A percentile compares a stretch with the other conserved stretches of the same genome.
These are phyloP conservation scores for Mus musculus DNA, from an alignment of 2,113 vertebrate genomes.

Conservation along the genomic window GRCm39 chr1:166762001-166762500, in stretches of 20 bases:
- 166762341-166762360: neutral
- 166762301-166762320: neutral
- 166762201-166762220: neutral
- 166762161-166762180: neutral
- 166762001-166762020: neutral
- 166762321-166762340: fast-evolving
- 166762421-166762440: neutral
- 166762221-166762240: neutral
- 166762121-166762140: neutral
- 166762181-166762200: neutral
- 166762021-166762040: neutral
- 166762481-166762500: neutral
- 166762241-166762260: neutral
- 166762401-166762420: neutral
- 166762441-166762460: neutral
- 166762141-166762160: neutral
- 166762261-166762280: neutral
- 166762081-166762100: slow-evolving; percentile 5
- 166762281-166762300: neutral
- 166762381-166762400: neutral
- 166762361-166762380: neutral
- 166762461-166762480: neutral
- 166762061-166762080: neutral
- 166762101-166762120: neutral
- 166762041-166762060: slow-evolving; percentile 12